A percentile compares a stretch with the other conserved stretches of the same genome.
Conservation (phyloP, 2,888 invertebrate genomes). For the Exephanes ischioxanthus region DNA sequence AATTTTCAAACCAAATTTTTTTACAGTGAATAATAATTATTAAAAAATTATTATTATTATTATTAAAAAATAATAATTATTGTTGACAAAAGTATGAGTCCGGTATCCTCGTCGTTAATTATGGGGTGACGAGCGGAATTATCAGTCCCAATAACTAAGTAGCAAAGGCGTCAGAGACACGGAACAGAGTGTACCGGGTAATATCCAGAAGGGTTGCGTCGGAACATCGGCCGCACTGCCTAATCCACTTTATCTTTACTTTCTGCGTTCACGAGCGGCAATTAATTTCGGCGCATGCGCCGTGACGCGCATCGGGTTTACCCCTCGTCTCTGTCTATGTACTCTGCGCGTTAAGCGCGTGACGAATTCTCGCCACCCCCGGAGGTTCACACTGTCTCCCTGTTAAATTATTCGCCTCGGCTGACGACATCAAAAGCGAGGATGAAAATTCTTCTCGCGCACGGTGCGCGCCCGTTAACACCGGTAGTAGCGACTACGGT, state of each 20-base stretch:
- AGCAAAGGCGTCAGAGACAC: too few species aligned
- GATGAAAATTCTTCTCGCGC: constrained; percentile 52
- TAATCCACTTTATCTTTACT: constrained; percentile 53
- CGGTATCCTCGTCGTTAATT: too few species aligned
- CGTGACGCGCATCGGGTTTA: constrained; percentile 2
- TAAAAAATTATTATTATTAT: too few species aligned
- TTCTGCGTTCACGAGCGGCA: constrained; percentile 46
- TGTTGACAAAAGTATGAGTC: too few species aligned
- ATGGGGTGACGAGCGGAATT: too few species aligned
- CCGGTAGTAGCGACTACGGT: neutral
- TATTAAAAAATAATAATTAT: too few species aligned
- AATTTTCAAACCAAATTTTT: too few species aligned
- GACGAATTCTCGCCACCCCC: constrained; percentile 17
- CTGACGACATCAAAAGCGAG: constrained; percentile 55
- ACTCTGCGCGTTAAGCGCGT: constrained; percentile 31
- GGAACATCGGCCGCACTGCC: constrained; percentile 35
- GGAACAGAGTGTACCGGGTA: too few species aligned
- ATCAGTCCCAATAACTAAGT: too few species aligned
- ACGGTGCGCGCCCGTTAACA: neutral
- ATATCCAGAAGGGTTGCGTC: neutral
- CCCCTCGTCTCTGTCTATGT: neutral
- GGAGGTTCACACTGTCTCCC: constrained; percentile 19
- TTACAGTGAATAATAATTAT: too few species aligned
- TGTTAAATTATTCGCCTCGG: constrained; percentile 31
- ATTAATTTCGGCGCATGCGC: constrained; percentile 52